A percentile compares a stretch with the other conserved stretches of the same genome.
phyloP scores from a whole-genome alignment of 2,797 vertebrate genomes.

The Cirrhinus molitorella region DNA sequence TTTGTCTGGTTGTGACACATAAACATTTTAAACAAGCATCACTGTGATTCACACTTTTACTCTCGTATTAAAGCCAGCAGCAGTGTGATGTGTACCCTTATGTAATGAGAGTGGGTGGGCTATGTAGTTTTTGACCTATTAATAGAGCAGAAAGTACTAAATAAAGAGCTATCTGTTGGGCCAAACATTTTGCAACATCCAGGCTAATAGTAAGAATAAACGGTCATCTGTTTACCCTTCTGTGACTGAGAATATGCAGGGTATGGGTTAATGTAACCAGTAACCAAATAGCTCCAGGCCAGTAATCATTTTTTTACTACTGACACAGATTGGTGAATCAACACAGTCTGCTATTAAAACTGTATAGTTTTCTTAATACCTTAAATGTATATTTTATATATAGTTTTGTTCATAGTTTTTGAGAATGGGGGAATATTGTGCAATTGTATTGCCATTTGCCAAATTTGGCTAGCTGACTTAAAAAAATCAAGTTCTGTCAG shows the following conservation, averaged over 20 bases:
- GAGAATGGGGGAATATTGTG: background rate
- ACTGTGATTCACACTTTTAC: background rate
- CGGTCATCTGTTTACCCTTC: no score
- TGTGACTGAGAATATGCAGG: background rate
- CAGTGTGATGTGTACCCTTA: background rate
- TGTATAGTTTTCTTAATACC: background rate
- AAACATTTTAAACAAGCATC: background rate
- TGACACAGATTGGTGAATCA: background rate
- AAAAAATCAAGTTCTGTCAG: background rate
- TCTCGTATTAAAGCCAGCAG: background rate
- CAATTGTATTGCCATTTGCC: background rate
- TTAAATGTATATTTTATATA: background rate
- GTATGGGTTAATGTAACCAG: background rate
- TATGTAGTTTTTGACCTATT: background rate
- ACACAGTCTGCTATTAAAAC: background rate
- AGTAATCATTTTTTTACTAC: background rate
- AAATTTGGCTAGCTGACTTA: background rate
- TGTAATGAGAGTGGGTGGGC: background rate
- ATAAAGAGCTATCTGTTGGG: slow-evolving; percentile 10
- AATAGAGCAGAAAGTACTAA: background rate
- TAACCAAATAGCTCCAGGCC: background rate
- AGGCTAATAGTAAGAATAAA: background rate
- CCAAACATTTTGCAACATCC: background rate
- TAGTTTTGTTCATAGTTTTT: background rate
- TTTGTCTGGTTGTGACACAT: background rate